A percentile compares a stretch with the other conserved stretches of the same genome.
Conservation (phyloP, 2,113 vertebrate species). For the Nerophis lumbriciformis region DNA sequence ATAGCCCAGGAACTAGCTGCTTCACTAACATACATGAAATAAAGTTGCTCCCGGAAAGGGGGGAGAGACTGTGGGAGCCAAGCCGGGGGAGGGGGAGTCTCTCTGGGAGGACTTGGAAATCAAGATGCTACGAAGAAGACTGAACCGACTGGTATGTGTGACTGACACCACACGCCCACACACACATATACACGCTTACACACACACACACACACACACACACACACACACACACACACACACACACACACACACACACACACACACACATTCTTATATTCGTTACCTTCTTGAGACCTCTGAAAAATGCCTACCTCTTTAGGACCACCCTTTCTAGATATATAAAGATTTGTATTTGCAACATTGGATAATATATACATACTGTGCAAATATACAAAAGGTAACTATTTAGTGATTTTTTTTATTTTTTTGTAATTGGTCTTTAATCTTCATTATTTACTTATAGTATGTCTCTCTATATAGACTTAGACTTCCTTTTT, state of each 20-base stretch:
- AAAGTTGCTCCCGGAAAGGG: slow-evolving; percentile 59
- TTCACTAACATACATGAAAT: slow-evolving; percentile 61
- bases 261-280: slow-evolving; percentile 1
- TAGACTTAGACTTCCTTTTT: too few species aligned
- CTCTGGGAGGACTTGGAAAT: slow-evolving; percentile 27
- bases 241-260: not conserved
- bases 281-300: too few species aligned
- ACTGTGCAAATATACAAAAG: not conserved
- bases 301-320: too few species aligned
- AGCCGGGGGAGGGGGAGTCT: not conserved
- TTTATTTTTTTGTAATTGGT: too few species aligned
- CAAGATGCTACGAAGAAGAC: slow-evolving; percentile 72
- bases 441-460: too few species aligned
- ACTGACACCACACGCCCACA: slow-evolving; percentile 9
- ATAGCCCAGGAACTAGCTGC: slow-evolving; percentile 65
- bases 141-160: slow-evolving; percentile 69
- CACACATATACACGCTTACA: slow-evolving; percentile 7
- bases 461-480: too few species aligned
- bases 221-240: not conserved
- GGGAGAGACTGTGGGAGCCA: not conserved
- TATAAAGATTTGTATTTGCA: too few species aligned
- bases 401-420: not conserved
- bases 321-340: too few species aligned
- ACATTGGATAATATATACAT: too few species aligned
- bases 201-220: not conserved